Evolutionary conservation across 2,888 invertebrate genomes (phyloP), one percentile per base, ranked within the genome.

Genomic region (Alcis repandata): DNA sequence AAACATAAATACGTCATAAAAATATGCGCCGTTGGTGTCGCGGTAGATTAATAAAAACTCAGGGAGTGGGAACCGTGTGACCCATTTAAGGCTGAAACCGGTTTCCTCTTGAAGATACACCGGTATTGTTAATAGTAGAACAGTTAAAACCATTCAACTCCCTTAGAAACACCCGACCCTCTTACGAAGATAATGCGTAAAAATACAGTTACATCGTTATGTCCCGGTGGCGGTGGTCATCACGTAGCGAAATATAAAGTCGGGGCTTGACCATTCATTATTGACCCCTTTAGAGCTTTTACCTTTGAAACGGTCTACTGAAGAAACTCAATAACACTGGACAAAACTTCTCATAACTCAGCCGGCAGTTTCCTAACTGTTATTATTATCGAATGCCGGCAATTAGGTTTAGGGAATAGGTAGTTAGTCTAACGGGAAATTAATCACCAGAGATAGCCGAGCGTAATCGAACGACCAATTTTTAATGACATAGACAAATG

Each of bases 61-160:
- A 80, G 85, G 89, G 87, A 86, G 85, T 84, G 86, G 86, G 83
- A 89, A 92, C 92, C 92, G 93, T 93, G 93, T 92, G 92, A 93
- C 92, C 93, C 92, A 92, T 93, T 92, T 92, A 91, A 86, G 77
- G 80, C 83, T 85, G 84, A 84, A 92, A 93, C 93, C 93, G 93
- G 93, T 93, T 92, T 90, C 83, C 85, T 90, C 91, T 89, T 89
- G 85, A 89, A 89, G 91, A 89, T 86, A 83, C 84, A 80, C 82
- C 84, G 85, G 83, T 81, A 89, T 93, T 92, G 92, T 93, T 89
- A 85, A 82, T 87, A 79, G 84, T 82, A 88, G 83, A 89, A 89
- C 87, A 91, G 89, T 90, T 89, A 89, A 91, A 89, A 82, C 89
- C 85, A 89, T 91, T 90, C 83, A 89, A 85, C 87, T 87, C 88